phyloP scores from a whole-genome alignment of 2,113 vertebrate genomes.

The Cyprinodon tularosa region DNA sequence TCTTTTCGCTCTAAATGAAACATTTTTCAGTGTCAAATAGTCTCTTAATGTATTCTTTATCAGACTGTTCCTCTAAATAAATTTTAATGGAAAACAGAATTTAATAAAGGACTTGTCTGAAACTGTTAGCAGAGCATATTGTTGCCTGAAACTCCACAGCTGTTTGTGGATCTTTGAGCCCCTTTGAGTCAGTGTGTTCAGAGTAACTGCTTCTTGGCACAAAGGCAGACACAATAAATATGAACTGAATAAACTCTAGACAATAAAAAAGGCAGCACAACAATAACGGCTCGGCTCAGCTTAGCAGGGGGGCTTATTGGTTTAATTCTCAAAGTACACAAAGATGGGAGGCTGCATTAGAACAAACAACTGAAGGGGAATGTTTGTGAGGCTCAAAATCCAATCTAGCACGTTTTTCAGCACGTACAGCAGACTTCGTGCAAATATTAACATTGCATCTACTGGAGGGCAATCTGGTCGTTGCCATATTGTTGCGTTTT shows the following conservation, averaged over 20 bases:
- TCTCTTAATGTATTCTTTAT: background rate
- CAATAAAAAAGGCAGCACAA: constrained; percentile 64
- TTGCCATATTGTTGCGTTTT: constrained; percentile 65
- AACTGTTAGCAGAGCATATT: constrained; percentile 46
- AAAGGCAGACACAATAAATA: constrained; percentile 61
- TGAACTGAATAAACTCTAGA: constrained; percentile 68
- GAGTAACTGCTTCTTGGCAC: constrained; percentile 49
- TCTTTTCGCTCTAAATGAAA: background rate
- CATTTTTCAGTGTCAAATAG: constrained; percentile 2
- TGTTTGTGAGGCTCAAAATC: constrained; percentile 56
- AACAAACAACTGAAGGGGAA: constrained; percentile 60
- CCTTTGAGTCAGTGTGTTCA: constrained; percentile 44
- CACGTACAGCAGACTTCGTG: constrained; percentile 64
- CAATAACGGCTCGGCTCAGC: constrained; percentile 64
- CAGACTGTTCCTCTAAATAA: constrained; percentile 7
- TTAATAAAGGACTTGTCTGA: background rate
- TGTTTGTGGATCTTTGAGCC: constrained; percentile 37
- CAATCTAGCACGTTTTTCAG: constrained; percentile 63
- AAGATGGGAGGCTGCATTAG: constrained; percentile 52
- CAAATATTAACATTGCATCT: constrained; percentile 74
- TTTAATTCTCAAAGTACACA: constrained; percentile 71
- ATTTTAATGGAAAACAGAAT: constrained; percentile 9
- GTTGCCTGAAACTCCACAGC: constrained; percentile 47
- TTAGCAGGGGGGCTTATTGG: constrained; percentile 68
- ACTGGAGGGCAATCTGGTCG: constrained; percentile 71